These are phyloP conservation scores for Bombus sylvicola DNA, from an alignment of 1,140 invertebrate species.

Conservation along the genomic window DNA sequence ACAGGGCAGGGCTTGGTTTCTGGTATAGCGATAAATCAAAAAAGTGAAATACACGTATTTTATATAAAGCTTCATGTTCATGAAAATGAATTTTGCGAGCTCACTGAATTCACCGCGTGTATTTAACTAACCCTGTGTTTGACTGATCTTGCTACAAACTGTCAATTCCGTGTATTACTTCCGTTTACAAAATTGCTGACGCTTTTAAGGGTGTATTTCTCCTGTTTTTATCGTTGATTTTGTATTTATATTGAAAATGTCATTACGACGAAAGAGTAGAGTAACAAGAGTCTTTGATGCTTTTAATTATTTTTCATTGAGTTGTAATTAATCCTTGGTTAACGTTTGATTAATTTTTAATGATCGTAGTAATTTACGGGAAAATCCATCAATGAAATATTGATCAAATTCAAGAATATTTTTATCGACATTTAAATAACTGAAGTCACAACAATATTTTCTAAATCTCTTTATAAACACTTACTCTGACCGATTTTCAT, in stretches of 20 bases:
- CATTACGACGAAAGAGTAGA: background rate
- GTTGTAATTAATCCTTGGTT: no score
- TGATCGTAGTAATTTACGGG: no score
- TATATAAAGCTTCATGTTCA: background rate
- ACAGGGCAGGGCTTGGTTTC: background rate
- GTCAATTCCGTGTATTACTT: background rate
- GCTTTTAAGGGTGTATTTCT: background rate
- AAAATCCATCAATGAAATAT: no score
- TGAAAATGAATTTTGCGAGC: background rate
- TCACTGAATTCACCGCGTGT: background rate
- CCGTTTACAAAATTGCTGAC: background rate
- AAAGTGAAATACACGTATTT: background rate
- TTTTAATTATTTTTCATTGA: background rate
- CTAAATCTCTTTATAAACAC: no score
- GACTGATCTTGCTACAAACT: background rate
- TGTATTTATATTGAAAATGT: background rate
- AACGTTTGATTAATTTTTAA: no score
- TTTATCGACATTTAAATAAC: no score
- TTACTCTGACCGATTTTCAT: no score
- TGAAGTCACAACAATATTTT: background rate
- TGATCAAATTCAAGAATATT: no score
- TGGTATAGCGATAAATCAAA: background rate
- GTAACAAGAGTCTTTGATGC: background rate
- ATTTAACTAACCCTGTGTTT: background rate
- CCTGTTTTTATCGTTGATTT: no score